These are phyloP conservation scores for Epizoanthus stellaris DNA, from an alignment of 92 coral and sea anemone genomes.

Conservation along the genomic window DNA sequence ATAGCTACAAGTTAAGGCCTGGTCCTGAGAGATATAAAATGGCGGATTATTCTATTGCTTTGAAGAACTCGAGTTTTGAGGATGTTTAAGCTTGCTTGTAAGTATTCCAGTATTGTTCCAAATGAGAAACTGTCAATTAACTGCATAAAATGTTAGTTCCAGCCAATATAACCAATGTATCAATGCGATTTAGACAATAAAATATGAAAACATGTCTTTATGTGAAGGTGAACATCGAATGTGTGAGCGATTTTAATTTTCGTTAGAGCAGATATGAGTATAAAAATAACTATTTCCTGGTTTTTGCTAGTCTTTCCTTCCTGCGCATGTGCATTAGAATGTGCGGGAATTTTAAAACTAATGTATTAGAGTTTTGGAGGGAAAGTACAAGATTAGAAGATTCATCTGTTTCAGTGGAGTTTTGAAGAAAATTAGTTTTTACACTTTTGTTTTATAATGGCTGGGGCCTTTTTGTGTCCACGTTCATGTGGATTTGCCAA, in stretches of 20 bases:
- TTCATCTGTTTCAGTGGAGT: neutral
- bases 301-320: no score
- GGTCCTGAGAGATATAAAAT: slow-evolving; percentile 3
- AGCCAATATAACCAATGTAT: no score
- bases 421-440: neutral
- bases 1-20: slow-evolving; percentile 21
- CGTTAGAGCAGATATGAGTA: no score
- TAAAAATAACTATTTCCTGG: neutral
- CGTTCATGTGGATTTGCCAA: slow-evolving; percentile 47
- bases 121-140: neutral
- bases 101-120: neutral
- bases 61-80: neutral
- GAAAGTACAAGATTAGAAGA: slow-evolving; percentile 8
- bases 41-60: slow-evolving; percentile 5
- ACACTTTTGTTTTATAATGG: neutral
- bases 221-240: no score
- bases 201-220: no score
- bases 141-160: neutral
- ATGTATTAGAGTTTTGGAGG: neutral
- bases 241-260: no score
- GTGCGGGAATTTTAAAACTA: slow-evolving; percentile 5
- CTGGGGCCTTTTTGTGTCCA: slow-evolving; percentile 43
- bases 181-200: no score
- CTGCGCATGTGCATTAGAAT: neutral
- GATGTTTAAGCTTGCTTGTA: neutral